phyloP scores from a whole-genome alignment of 2,113 vertebrate genomes.

The Himantopus leucocephalus region DNA sequence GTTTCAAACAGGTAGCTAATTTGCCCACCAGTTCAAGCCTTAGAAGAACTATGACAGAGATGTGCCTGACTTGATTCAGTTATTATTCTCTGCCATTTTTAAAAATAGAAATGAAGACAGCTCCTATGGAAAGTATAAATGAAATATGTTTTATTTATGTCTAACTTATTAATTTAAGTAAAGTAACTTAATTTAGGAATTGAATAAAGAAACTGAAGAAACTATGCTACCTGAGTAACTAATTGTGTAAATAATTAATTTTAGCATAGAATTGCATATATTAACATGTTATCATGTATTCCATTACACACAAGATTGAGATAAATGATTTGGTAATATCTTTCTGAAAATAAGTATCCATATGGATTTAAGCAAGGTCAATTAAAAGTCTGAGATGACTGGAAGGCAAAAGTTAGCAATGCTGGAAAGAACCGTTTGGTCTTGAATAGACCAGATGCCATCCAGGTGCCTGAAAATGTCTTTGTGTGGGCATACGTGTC shows the following conservation, averaged over 20 bases:
- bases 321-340: not conserved
- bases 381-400: not conserved
- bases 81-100: not conserved
- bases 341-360: not conserved
- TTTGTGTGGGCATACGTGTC: not conserved
- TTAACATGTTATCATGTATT: not conserved
- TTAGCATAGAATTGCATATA: not conserved
- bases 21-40: not conserved
- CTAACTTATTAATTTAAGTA: not conserved
- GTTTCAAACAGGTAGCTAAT: not conserved
- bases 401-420: not conserved
- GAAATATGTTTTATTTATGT: not conserved
- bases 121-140: not conserved
- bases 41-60: not conserved
- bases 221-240: not conserved
- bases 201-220: not conserved
- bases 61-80: not conserved
- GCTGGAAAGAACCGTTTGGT: not conserved
- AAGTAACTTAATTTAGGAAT: not conserved
- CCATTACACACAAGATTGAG: not conserved
- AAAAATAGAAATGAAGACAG: not conserved
- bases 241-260: slow-evolving; percentile 26
- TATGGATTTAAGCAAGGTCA: not conserved
- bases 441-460: not conserved
- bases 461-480: not conserved